These are phyloP conservation scores for Crocallis elinguaria DNA, from an alignment of 2,888 invertebrate genomes.

Conservation along the genomic window DNA sequence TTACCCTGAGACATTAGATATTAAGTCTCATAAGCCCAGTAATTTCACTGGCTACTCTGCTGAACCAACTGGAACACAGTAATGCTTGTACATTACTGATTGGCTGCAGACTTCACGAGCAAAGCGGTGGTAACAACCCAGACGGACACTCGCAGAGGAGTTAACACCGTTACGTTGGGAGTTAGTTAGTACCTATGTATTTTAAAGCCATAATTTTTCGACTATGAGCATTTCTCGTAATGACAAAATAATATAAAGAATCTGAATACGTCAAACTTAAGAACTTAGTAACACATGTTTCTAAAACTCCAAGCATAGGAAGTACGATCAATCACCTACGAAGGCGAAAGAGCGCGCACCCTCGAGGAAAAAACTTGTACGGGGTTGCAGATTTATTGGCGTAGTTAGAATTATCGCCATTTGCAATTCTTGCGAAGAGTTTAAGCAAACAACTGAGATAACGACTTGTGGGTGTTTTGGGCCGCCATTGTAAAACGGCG, in stretches of 20 bases:
- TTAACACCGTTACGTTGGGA: no score
- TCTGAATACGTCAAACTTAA: slow-evolving; percentile 43
- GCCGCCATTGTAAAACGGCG: slow-evolving; percentile 33
- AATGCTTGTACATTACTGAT: no score
- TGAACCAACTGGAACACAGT: no score
- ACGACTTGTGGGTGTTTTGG: slow-evolving; percentile 54
- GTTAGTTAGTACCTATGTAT: no score
- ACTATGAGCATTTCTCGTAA: slow-evolving; percentile 18
- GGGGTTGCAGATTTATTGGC: slow-evolving; percentile 79
- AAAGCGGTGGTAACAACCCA: no score
- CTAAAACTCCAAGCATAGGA: slow-evolving; percentile 67
- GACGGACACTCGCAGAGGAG: no score
- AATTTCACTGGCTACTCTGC: no score
- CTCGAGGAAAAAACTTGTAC: slow-evolving; percentile 78
- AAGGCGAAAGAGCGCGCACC: slow-evolving; percentile 64
- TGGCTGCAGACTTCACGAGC: no score
- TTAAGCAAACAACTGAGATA: slow-evolving; percentile 73
- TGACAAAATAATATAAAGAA: slow-evolving; percentile 50
- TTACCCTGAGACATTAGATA: no score
- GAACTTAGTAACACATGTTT: slow-evolving; percentile 66
- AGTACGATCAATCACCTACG: slow-evolving; percentile 78
- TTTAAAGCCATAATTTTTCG: not conserved
- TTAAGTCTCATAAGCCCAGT: no score
- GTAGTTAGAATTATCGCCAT: slow-evolving; percentile 84
- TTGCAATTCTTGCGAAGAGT: slow-evolving; percentile 80